A percentile compares a stretch with the other conserved stretches of the same genome.
Evolutionary conservation across 2,888 invertebrate genomes (phyloP).

Genomic region (Acronicta psi): DNA sequence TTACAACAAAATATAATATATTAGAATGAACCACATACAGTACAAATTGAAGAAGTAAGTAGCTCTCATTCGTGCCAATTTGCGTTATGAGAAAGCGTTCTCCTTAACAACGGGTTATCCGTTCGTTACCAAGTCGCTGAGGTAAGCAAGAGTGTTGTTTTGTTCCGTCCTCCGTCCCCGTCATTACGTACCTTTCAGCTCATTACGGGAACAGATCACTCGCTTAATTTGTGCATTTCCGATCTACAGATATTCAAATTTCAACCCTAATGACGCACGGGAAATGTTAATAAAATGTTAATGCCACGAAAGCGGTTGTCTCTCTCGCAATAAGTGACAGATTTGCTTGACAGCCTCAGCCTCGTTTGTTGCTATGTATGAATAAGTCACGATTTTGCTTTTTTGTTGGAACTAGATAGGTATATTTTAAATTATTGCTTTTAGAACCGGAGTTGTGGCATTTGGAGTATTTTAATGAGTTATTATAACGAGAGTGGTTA

Average conservation of each 20-base stretch:
- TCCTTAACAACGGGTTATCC: conserved; percentile 61
- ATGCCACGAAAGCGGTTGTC: conserved; percentile 84
- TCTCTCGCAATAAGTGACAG: conserved; percentile 85
- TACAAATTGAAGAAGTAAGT: background rate
- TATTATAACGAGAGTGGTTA: conserved; percentile 44
- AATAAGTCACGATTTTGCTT: conserved; percentile 87
- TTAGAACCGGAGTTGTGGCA: conserved; percentile 55
- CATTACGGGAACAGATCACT: conserved; percentile 88
- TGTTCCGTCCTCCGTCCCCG: conserved; percentile 76
- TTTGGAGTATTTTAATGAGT: conserved; percentile 58
- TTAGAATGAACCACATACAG: background rate
- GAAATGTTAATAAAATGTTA: conserved; percentile 89
- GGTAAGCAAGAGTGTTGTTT: conserved; percentile 86
- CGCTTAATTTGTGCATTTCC: conserved; percentile 89
- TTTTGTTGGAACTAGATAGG: conserved; percentile 69
- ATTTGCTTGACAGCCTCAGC: conserved; percentile 86
- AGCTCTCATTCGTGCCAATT: background rate
- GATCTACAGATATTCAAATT: conserved; percentile 88
- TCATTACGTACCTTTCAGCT: conserved; percentile 87
- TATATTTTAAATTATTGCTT: conserved; percentile 58
- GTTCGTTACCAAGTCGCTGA: conserved; percentile 79
- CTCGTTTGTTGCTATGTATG: conserved; percentile 83
- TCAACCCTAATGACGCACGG: conserved; percentile 86
- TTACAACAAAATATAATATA: too few relatives aligned
- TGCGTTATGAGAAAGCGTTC: conserved; percentile 57